Evolutionary conservation across 2,113 vertebrate genomes (phyloP), one percentile per base, ranked within the genome.

Genomic region (Catharus bicknelli): DNA sequence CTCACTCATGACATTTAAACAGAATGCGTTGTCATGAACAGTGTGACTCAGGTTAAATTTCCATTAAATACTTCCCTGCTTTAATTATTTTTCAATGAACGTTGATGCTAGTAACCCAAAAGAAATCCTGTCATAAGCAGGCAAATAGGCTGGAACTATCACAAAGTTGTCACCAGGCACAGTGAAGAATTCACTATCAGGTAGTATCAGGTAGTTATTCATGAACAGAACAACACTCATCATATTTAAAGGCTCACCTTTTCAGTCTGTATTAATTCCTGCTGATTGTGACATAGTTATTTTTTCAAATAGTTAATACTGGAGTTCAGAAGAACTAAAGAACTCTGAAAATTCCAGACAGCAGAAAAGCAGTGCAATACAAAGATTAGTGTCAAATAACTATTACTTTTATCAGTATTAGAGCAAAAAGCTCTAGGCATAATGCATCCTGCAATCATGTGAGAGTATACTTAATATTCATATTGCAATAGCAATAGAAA

Each of bases 1-100:
- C 51, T 20, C 58, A 90, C 50, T 88, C 88, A 22, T n/a, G 72
- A 74, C 72, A 86, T 74, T 80, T 83, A 83, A 90, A 69, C 61
- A 64, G 88, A 59, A 47, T 26, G 36, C 0, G 0, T 21, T 55
- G 22, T 36, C 3, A 0, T 70, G 86, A 88, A 73, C 67, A 62
- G 30, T 0, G 0, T 26, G 36, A 77, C 30, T 83, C 57, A 55
- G 48, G 43, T 79, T 75, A 59, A 79, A 64, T 57, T 89, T 72
- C 55, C 59, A 63, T 81, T 81, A 82, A 90, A 93, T 72, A 53
- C 40, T 78, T 90, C 45, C 45, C 59, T 63, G 26, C 63, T 85
- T 78, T 89, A 74, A 91, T 51, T 90, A 43, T 51, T 90, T 90
- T 83, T 69, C 67, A 74, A 19, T 45, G 72, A 64, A 67, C 62